Evolutionary conservation across 2,888 invertebrate species (phyloP), one percentile per base, ranked within the genome.

Genomic region (Ecliptopera silaceata): DNA sequence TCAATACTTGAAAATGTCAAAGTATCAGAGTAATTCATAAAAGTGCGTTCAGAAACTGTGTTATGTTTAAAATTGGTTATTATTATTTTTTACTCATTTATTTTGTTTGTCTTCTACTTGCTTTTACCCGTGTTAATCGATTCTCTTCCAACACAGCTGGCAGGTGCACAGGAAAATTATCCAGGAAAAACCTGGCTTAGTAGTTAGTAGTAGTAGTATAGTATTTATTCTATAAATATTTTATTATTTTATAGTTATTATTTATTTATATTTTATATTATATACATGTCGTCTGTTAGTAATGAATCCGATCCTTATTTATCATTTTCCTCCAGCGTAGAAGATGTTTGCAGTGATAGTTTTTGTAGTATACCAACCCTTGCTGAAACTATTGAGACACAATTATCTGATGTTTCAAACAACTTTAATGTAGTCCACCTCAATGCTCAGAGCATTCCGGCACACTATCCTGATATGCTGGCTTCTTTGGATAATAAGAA

Each of bases 341-440:
- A 10, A 2, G 12, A 32, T 8, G 1, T 6, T 1, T 36, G 29
- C n/a, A 44, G 43, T 44, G 39, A 49, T 12, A 56, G 56, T 49
- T 56, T 49, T 15, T 13, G 29, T 2, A 50, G 56, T 26, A 12
- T 56, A 11, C 45, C 45, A 2, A 5, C 49, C 10, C 32, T 56
- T 5, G 44, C 39, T 10, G 13, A 50, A 4, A 44, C 36, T 1
- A 10, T 56, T n/a, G 34, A 41, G 6, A 8, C 13, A 11, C 8
- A 15, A 1, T 22, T 55, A 6, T 26, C 17, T 31, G 54, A 47
- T 29, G 43, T 38, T 1, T 29, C 47, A 13, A 48, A 31, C 18
- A 54, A 54, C 5, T 48, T 47, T 11, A 54, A 54, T 34, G 26
- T 47, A 2, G 4, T 54, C 2, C 53, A 54, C 10, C 1, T 29